A percentile compares a stretch with the other conserved stretches of the same genome.
phyloP scores from a whole-genome alignment of 2,113 vertebrate species.

The Ophiodon elongatus region DNA sequence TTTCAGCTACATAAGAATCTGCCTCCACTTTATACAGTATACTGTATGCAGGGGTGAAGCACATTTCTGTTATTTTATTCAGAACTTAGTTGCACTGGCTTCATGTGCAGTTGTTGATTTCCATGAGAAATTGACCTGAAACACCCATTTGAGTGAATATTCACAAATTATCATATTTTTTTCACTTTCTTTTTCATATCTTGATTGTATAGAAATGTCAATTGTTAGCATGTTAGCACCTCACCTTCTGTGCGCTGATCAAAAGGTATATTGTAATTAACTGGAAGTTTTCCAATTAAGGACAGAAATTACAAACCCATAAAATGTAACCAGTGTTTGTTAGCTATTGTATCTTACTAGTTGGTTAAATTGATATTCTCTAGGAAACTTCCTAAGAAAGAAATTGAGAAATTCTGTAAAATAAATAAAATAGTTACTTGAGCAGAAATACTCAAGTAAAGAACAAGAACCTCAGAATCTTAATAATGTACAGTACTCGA shows the following conservation, averaged over 20 bases:
- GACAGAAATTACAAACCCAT: not conserved
- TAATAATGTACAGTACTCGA: not conserved
- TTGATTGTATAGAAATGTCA: not conserved
- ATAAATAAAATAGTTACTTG: not conserved
- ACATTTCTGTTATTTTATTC: not conserved
- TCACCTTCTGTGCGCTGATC: not conserved
- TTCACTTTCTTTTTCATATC: not conserved
- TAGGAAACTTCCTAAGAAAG: not conserved
- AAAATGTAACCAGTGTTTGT: not conserved
- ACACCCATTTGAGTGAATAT: not conserved
- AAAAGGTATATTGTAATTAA: not conserved
- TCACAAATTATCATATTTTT: not conserved
- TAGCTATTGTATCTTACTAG: not conserved
- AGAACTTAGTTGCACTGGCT: not conserved
- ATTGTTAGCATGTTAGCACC: not conserved
- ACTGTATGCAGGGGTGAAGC: not conserved
- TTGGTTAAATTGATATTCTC: not conserved
- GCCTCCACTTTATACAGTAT: not conserved
- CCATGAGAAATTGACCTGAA: not conserved
- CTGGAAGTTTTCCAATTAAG: not conserved
- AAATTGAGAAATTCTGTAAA: not conserved
- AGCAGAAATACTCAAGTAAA: not conserved
- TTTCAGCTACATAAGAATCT: conserved; percentile 30
- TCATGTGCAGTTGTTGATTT: not conserved
- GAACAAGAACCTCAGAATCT: not conserved